phyloP scores from a whole-genome alignment of 2,888 invertebrate species.

The Ennomos fuscantarius region DNA sequence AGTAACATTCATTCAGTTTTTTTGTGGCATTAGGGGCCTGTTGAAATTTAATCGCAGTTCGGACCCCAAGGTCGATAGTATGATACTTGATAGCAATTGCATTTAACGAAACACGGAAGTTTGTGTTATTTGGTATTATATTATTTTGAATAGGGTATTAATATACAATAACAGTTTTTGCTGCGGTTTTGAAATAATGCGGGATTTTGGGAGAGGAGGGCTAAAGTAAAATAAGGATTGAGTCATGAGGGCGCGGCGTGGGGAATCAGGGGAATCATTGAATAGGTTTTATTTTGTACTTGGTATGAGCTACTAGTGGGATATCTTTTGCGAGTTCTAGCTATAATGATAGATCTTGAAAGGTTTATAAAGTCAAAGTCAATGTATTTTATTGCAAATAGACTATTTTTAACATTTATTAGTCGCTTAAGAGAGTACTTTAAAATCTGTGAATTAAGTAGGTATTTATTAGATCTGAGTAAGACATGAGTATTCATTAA shows the following conservation, averaged over 20 bases:
- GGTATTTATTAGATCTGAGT: too few species aligned
- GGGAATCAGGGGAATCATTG: constrained; percentile 25
- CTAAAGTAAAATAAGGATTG: too few species aligned
- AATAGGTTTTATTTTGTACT: constrained; percentile 3
- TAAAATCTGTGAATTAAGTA: too few species aligned
- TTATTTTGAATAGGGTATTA: constrained; percentile 37
- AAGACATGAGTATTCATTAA: too few species aligned
- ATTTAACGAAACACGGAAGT: constrained; percentile 38
- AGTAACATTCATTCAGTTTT: background rate
- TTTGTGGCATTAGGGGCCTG: constrained; percentile 47
- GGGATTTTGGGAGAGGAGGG: constrained; percentile 25
- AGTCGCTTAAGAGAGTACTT: too few species aligned
- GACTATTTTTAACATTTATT: too few species aligned
- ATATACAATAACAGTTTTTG: constrained; percentile 27
- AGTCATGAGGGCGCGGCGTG: constrained; percentile 37
- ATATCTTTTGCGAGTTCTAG: too few species aligned
- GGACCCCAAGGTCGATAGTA: constrained; percentile 21
- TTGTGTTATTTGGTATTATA: constrained; percentile 24
- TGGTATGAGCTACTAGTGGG: too few species aligned
- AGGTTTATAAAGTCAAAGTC: too few species aligned
- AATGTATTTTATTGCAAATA: too few species aligned
- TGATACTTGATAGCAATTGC: constrained; percentile 31
- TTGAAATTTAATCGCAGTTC: constrained; percentile 12
- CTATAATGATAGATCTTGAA: too few species aligned
- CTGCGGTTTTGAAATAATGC: constrained; percentile 29